phyloP scores from a whole-genome alignment of 2,888 invertebrate species.

The Tetragnatha montana region DNA sequence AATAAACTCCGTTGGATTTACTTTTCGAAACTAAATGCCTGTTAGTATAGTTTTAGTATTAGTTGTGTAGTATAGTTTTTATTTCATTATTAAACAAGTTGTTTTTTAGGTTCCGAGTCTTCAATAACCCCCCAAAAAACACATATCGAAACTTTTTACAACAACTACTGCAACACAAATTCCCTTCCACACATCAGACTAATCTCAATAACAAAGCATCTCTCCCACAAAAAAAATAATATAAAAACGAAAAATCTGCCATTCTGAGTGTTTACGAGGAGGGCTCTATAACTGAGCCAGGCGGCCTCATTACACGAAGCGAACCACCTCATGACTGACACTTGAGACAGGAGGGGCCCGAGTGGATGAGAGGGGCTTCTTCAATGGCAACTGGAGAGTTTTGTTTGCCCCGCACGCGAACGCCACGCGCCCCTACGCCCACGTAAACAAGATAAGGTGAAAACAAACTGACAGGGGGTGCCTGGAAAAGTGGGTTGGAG shows the following conservation, averaged over 20 bases:
- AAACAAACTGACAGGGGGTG: background rate
- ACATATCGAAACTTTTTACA: too few species aligned
- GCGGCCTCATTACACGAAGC: background rate
- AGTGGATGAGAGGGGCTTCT: conserved; percentile 18
- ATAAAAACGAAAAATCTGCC: background rate
- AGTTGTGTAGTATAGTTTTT: too few species aligned
- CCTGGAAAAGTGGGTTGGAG: background rate
- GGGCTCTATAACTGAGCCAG: background rate
- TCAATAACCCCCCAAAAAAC: too few species aligned
- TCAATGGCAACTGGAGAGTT: conserved; percentile 59
- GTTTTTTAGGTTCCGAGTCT: too few species aligned
- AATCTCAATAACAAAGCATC: too few species aligned
- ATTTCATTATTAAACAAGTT: too few species aligned
- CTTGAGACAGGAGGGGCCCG: conserved; percentile 3
- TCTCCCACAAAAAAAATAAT: background rate
- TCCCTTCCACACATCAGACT: too few species aligned
- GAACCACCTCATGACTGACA: conserved; percentile 23
- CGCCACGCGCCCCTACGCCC: conserved; percentile 8
- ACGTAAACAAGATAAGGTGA: conserved; percentile 60
- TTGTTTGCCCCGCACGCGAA: conserved; percentile 62
- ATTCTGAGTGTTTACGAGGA: background rate
- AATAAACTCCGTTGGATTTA: too few species aligned
- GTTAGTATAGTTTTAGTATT: too few species aligned
- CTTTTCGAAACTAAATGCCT: too few species aligned
- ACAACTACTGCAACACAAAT: too few species aligned